These are phyloP conservation scores for Ophioninae sp. DNA, from an alignment of 2,888 invertebrate genomes.

Conservation along the genomic window DNA sequence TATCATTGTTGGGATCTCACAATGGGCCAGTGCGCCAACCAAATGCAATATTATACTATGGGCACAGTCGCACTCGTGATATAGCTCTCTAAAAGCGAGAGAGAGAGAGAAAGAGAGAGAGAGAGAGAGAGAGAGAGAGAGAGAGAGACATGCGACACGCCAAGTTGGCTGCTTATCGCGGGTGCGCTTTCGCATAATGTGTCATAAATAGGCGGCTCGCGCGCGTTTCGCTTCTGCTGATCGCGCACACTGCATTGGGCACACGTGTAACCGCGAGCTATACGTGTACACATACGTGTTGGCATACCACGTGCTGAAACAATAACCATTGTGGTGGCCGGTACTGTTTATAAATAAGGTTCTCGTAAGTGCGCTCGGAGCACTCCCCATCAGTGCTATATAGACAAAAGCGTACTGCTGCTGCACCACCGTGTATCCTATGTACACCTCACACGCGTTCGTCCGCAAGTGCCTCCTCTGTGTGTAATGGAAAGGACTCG, in stretches of 20 bases:
- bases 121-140: conserved; percentile 41
- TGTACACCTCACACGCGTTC: conserved; percentile 30
- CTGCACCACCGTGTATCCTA: conserved; percentile 6
- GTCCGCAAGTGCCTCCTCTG: conserved; percentile 3
- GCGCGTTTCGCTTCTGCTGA: conserved; percentile 57
- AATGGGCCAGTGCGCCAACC: conserved; percentile 71
- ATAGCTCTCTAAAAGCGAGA: conserved; percentile 28
- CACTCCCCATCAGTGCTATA: conserved; percentile 24
- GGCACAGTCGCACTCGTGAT: conserved; percentile 29
- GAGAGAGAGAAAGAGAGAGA: conserved; percentile 26
- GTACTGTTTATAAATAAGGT: conserved; percentile 79
- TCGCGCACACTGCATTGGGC: conserved; percentile 44
- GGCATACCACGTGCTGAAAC: conserved; percentile 77
- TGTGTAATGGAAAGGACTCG: conserved; percentile 40
- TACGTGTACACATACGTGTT: conserved; percentile 19
- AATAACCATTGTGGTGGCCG: conserved; percentile 80
- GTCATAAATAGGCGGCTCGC: conserved; percentile 80
- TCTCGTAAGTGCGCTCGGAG: conserved; percentile 54
- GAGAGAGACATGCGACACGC: conserved; percentile 37
- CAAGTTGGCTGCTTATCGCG: conserved; percentile 73
- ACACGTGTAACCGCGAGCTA: conserved; percentile 1
- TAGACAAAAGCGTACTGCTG: conserved; percentile 13
- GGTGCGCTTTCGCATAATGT: conserved; percentile 80
- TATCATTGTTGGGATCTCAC: conserved; percentile 79
- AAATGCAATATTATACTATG: conserved; percentile 71